phyloP scores from a whole-genome alignment of 2,888 invertebrate species.

The Ormyrus rosae region DNA sequence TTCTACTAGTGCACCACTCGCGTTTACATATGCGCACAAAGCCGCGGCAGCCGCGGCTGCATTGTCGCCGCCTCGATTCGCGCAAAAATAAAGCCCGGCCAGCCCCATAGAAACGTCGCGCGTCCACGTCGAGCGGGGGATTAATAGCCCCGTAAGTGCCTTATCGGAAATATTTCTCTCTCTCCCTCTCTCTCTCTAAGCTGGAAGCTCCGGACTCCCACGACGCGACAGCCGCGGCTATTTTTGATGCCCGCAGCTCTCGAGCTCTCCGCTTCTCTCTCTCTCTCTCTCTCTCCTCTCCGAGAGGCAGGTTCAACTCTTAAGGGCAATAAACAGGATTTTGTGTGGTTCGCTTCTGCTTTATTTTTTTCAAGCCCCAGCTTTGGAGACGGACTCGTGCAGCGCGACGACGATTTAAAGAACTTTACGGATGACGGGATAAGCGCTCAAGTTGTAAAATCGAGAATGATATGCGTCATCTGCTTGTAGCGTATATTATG shows the following conservation, averaged over 20 bases:
- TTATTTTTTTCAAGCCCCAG: background rate
- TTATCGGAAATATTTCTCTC: background rate
- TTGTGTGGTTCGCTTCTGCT: background rate
- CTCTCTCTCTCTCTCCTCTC: too few species aligned
- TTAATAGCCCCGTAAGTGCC: constrained; percentile 59
- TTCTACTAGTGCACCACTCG: constrained; percentile 62
- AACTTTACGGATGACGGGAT: background rate
- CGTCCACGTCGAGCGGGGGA: constrained; percentile 43
- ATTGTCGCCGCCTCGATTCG: constrained; percentile 65
- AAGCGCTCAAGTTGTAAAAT: too few species aligned
- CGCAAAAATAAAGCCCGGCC: constrained; percentile 63
- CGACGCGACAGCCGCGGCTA: background rate
- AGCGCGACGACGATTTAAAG: background rate
- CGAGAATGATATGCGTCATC: too few species aligned
- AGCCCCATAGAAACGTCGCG: constrained; percentile 65
- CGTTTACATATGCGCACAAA: constrained; percentile 70
- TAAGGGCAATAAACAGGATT: constrained; percentile 16
- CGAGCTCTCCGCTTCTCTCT: too few species aligned
- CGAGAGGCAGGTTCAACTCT: background rate
- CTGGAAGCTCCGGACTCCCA: background rate
- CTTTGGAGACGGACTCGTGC: background rate
- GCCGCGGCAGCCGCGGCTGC: constrained; percentile 59
- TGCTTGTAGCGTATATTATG: too few species aligned
- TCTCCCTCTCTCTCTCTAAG: background rate
- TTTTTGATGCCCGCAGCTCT: too few species aligned